These are phyloP conservation scores for Pimpla rufipes DNA, from an alignment of 2,888 invertebrate genomes.

Conservation along the genomic window DNA sequence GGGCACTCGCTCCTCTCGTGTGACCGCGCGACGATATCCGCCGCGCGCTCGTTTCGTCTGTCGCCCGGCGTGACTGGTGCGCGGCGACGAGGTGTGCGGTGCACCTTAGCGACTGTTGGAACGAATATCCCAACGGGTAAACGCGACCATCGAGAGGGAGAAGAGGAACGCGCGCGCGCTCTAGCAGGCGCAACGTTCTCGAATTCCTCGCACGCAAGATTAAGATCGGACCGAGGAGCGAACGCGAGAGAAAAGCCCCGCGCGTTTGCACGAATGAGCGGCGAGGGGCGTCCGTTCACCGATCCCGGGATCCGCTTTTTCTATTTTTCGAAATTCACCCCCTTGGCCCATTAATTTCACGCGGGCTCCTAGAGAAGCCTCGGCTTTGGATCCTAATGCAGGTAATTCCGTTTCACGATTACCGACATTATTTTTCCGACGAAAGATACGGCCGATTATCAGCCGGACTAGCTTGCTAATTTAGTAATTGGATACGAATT, in stretches of 20 bases:
- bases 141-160: slow-evolving; percentile 40
- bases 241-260: slow-evolving; percentile 1
- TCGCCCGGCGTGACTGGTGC: slow-evolving; percentile 34
- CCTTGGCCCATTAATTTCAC: neutral
- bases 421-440: too few relatives aligned
- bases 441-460: too few relatives aligned
- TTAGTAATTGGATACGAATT: too few relatives aligned
- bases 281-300: neutral
- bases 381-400: too few relatives aligned
- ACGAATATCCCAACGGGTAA: slow-evolving; percentile 72
- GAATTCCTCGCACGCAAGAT: slow-evolving; percentile 77
- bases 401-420: too few relatives aligned
- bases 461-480: too few relatives aligned
- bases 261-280: slow-evolving; percentile 23
- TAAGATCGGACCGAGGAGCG: slow-evolving; percentile 73
- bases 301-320: neutral
- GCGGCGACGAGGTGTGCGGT: slow-evolving; percentile 67
- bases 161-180: slow-evolving; percentile 44
- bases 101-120: slow-evolving; percentile 40
- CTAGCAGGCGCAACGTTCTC: slow-evolving; percentile 73
- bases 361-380: too few relatives aligned
- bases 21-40: slow-evolving; percentile 64
- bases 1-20: slow-evolving; percentile 45
- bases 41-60: slow-evolving; percentile 30
- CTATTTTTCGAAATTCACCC: slow-evolving; percentile 5